Percentiles rank a stretch among this genome's conserved stretches.
Conservation (phyloP, 1,140 invertebrate species). For the Tenebrio molitor region DNA sequence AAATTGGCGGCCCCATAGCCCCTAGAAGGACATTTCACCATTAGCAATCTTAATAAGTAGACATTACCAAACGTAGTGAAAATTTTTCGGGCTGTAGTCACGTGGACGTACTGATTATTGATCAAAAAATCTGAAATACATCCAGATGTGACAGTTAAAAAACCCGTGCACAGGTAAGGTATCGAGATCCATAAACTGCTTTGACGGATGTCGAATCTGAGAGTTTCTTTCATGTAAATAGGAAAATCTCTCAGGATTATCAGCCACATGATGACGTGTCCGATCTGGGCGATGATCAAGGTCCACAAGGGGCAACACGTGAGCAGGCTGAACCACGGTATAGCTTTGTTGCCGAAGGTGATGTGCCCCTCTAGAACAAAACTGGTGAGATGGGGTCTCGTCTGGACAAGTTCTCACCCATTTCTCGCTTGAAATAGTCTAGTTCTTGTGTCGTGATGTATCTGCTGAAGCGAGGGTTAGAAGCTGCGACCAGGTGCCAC, state of each 20-base stretch:
- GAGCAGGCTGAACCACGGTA: slow-evolving; percentile 80
- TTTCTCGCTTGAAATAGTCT: neutral
- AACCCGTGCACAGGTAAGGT: neutral
- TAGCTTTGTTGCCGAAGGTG: too few species aligned
- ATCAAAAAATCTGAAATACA: neutral
- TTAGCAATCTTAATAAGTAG: neutral
- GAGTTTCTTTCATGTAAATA: slow-evolving; percentile 91
- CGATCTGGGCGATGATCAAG: slow-evolving; percentile 79
- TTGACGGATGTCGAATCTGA: slow-evolving; percentile 85
- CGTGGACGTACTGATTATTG: neutral
- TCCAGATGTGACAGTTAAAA: neutral
- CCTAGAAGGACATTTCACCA: neutral
- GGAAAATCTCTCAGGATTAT: slow-evolving; percentile 94
- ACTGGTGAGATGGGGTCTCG: slow-evolving; percentile 3
- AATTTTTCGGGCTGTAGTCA: neutral
- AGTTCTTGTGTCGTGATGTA: neutral
- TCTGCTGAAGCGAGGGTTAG: slow-evolving; percentile 72
- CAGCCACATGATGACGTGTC: slow-evolving; percentile 95
- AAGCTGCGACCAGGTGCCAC: slow-evolving; percentile 79
- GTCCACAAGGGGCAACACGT: slow-evolving; percentile 84
- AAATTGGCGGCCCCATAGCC: neutral
- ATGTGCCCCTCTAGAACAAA: slow-evolving; percentile 49
- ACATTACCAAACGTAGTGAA: slow-evolving; percentile 2
- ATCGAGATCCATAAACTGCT: too few species aligned
- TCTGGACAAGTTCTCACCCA: neutral